Base-by-base conservation (phyloP, 2,888 invertebrate species). In the Melanchra persicariae region DNA sequence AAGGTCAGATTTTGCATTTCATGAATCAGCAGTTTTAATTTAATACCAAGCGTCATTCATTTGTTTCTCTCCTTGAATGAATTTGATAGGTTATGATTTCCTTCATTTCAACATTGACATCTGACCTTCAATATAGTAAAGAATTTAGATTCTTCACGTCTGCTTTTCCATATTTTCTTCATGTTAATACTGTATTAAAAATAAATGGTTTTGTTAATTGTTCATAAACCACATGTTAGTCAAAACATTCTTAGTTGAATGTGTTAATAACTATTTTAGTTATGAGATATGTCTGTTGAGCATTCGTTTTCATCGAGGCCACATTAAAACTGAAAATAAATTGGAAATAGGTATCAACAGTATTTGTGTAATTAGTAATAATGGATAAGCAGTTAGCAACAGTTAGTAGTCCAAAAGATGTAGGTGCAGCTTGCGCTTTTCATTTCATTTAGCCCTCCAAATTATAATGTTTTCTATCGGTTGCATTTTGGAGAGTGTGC, bases 221-320 rank as follows among this genome's bases (percentile, higher is more conserved):
- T 66, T 66, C 70, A 62, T 62, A 77, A 63, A 64, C 51, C 55
- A 71, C 49, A 67, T 67, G 54, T 45, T 74, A 75, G 79, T 71
- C 84, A 80, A 75, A 82, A 84, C 64, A 83, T 73, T 70, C 57
- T 69, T 61, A 65, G 64, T 63, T 72, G 30, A 43, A 47, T 68
- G 70, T 69, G 69, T 52, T 66, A 70, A 75, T 70, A 77, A 74
- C 74, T 77, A 77, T 81, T 84, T 85, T 67, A 73, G 71, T 60
- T 76, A 75, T 74, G 69, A 77, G 43, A 58, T 71, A 70, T 77
- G 63, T 52, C 8, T 43, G 67, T 61, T 63, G 2, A 64, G 52
- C 70, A 72, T 74, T 74, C 26, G 45, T 70, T 74, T 75, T 79
- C 67, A 70, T 73, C 67, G 71, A 83, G 85, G 83, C 64, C 79